phyloP scores from a whole-genome alignment of 2,797 vertebrate genomes.

The Scolopax rusticola region DNA sequence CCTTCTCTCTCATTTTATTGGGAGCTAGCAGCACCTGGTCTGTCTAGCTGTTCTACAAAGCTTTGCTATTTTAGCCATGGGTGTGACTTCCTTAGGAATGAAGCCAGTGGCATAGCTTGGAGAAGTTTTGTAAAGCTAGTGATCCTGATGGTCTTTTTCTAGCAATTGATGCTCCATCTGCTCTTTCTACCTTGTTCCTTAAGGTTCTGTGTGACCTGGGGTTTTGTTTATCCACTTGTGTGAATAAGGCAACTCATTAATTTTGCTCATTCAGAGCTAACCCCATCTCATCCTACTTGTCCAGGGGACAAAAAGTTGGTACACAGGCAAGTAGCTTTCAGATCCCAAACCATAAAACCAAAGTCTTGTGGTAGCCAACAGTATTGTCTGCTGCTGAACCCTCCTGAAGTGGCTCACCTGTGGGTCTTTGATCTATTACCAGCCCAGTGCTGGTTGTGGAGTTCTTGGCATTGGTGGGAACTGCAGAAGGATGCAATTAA shows the following conservation, averaged over 20 bases:
- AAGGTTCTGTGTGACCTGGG: background rate
- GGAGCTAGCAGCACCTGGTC: background rate
- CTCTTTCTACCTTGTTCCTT: background rate
- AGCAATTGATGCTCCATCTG: background rate
- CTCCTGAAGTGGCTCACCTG: background rate
- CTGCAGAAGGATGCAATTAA: conserved; percentile 43
- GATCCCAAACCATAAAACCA: accelerated
- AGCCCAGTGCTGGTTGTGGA: background rate
- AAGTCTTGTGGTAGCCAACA: background rate
- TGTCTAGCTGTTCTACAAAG: background rate
- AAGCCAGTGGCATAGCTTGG: background rate
- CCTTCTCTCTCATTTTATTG: background rate
- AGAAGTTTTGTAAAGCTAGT: background rate
- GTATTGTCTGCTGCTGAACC: background rate
- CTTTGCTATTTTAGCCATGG: background rate
- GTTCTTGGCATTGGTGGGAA: background rate
- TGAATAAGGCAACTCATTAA: background rate
- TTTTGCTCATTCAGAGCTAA: background rate
- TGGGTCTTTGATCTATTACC: background rate
- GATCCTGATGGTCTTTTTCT: background rate
- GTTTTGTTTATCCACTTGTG: background rate
- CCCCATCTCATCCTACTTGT: background rate
- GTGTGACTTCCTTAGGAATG: background rate
- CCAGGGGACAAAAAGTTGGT: background rate
- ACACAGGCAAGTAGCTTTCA: background rate